A percentile compares a stretch with the other conserved stretches of the same genome.
phyloP scores from a whole-genome alignment of 2,888 invertebrate species.

The Taphrorychus bicolor region DNA sequence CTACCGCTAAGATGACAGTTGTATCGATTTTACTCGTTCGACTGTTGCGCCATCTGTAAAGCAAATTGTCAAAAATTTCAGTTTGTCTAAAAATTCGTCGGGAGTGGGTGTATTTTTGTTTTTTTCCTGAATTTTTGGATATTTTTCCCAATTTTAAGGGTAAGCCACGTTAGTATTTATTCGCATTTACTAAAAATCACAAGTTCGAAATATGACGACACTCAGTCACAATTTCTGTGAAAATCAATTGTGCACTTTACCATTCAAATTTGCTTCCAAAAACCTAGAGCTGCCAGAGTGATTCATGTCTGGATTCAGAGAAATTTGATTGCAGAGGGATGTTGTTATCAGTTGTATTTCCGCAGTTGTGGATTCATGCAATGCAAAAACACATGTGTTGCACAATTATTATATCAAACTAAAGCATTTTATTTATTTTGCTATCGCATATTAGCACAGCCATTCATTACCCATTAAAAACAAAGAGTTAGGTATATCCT shows the following conservation, averaged over 20 bases:
- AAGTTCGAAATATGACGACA: too few species aligned
- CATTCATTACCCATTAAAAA: neutral
- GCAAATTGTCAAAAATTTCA: slow-evolving; percentile 44
- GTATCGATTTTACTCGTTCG: neutral
- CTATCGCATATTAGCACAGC: neutral
- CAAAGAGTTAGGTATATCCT: neutral
- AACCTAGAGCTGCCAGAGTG: slow-evolving; percentile 17
- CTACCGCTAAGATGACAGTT: neutral
- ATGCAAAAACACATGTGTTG: neutral
- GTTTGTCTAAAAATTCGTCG: slow-evolving; percentile 49
- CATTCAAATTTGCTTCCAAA: slow-evolving; percentile 11
- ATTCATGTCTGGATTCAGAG: slow-evolving; percentile 25
- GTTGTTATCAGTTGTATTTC: slow-evolving; percentile 24
- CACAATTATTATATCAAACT: too few species aligned
- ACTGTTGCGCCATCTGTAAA: slow-evolving; percentile 37
- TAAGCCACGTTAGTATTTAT: slow-evolving; percentile 30
- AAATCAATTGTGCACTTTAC: too few species aligned
- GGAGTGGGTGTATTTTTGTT: slow-evolving; percentile 54
- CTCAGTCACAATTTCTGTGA: too few species aligned
- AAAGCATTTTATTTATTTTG: too few species aligned
- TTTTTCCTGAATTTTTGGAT: slow-evolving; percentile 48
- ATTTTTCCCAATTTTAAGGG: slow-evolving; percentile 48
- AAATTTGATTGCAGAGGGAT: slow-evolving; percentile 30
- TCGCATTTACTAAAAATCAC: too few species aligned
- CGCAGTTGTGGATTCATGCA: neutral